Base-by-base conservation (phyloP, 2,797 vertebrate genomes). In the Euphonia xanthogaster region DNA sequence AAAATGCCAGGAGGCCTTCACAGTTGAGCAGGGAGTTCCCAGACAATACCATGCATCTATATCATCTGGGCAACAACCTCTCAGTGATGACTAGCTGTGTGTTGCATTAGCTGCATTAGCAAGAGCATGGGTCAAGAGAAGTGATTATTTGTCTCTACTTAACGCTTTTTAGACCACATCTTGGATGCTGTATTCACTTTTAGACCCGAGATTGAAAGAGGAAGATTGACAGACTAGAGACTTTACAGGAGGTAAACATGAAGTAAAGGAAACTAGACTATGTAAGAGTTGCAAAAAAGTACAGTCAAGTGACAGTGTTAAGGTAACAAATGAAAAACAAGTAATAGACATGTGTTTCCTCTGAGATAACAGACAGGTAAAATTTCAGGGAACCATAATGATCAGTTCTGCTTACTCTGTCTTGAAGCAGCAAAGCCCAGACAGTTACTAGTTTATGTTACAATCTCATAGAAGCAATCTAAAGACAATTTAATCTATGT, bases 41-140 rank as follows among this genome's bases (percentile, higher is more conserved):
- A 30, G 47, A 86, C 7, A 75, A 2, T 7, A 50, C 3, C 1
- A 1, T 9, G 6, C 19, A 47, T 47, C 10, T 22, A 1, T 18
- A 27, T 6, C 13, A 18, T 6, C 27, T 55, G 27, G 19, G 11
- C 15, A 62, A 50, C 6, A 10, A 4, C 33, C 3, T 70, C 55
- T 47, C 8, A 68, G 33, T 27, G 39, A 77, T 42, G 22, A n/a
- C 6, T 62, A 62, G 61, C 25, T 68, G 13, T 37, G 19, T 60
- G 11, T 22, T 51, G 10, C 13, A 8, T 54, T 35, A 33, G 17
- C 21, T 54, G 6, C 14, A 10, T 45, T 54, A 81, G 7, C 16
- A 73, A 40, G 14, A 48, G 3, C 0, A 0, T 65, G 63, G 37
- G 12, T 40, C 39, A 73, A 51, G 12, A 16, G 8, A 72, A 66